phyloP scores from a whole-genome alignment of 2,113 vertebrate species.

The Lophura nycthemera region DNA sequence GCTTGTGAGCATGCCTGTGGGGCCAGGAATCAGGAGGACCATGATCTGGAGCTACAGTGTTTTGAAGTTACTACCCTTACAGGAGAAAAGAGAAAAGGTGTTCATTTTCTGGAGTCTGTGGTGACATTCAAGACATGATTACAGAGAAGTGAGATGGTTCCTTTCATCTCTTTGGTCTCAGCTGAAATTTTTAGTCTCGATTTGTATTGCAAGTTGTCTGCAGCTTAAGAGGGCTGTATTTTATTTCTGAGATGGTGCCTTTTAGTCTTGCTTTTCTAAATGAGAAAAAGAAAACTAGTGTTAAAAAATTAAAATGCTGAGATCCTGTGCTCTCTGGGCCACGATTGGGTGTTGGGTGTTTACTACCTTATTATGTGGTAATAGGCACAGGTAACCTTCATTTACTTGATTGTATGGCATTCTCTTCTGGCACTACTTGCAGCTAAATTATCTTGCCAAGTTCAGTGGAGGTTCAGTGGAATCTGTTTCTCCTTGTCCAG shows the following conservation, averaged over 20 bases:
- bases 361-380: neutral
- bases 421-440: neutral
- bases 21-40: rapidly evolving
- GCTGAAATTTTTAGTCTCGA: neutral
- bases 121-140: neutral
- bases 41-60: neutral
- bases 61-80: neutral
- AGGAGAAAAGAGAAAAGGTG: neutral
- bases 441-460: neutral
- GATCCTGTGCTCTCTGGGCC: neutral
- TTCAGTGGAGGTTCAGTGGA: neutral
- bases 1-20: neutral
- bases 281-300: neutral
- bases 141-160: rapidly evolving
- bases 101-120: neutral
- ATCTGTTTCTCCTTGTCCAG: neutral
- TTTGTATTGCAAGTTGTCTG: neutral
- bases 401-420: neutral
- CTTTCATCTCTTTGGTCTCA: neutral
- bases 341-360: neutral
- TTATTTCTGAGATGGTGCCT: neutral
- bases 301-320: neutral
- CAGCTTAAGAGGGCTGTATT: neutral
- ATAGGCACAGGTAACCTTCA: neutral
- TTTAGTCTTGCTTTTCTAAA: neutral